phyloP scores from a whole-genome alignment of 2,888 invertebrate species.

The Hartigia nigra region DNA sequence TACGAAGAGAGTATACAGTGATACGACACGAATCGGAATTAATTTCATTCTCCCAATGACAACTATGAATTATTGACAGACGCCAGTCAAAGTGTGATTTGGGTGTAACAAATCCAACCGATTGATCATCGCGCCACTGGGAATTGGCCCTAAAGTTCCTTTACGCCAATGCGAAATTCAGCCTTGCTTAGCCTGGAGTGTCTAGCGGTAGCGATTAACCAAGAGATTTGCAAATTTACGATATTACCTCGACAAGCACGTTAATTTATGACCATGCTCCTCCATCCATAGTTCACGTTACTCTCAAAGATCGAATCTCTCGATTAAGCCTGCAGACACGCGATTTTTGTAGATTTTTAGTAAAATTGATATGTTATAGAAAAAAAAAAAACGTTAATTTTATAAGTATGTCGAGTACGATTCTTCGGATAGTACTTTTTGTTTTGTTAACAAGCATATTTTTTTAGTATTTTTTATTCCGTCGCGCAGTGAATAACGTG shows the following conservation, averaged over 20 bases:
- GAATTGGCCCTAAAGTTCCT: slow-evolving; percentile 27
- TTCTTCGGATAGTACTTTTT: neutral
- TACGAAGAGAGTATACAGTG: neutral
- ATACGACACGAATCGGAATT: slow-evolving; percentile 20
- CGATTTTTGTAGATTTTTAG: neutral
- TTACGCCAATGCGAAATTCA: neutral
- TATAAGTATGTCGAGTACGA: neutral
- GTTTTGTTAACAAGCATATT: neutral
- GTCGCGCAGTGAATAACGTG: neutral
- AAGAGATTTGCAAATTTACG: neutral
- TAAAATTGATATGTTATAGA: neutral
- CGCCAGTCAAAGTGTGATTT: neutral
- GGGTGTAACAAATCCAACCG: slow-evolving; percentile 27
- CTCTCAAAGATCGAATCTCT: neutral
- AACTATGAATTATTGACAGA: slow-evolving; percentile 24
- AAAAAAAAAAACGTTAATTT: neutral
- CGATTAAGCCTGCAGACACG: neutral
- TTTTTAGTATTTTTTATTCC: neutral
- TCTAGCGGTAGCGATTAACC: neutral
- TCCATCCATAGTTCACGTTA: neutral
- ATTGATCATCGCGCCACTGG: slow-evolving; percentile 28
- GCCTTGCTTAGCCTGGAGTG: neutral
- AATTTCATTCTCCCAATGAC: slow-evolving; percentile 26
- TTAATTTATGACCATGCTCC: neutral
- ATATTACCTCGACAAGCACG: neutral